phyloP scores from a whole-genome alignment of 2,888 invertebrate genomes.

The Phortica okadai region DNA sequence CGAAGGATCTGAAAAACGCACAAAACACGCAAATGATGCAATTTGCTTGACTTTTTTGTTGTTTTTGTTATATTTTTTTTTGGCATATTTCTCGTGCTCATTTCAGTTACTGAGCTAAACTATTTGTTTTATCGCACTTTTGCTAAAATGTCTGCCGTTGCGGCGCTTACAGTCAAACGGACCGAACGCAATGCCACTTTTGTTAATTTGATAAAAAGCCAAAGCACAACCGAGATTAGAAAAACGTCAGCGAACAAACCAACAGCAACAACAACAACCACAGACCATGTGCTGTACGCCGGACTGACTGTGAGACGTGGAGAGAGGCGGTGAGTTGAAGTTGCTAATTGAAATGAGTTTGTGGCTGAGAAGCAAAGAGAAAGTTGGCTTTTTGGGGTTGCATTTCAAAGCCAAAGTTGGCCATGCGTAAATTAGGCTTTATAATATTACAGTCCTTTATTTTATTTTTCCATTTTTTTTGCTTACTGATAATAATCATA shows the following conservation, averaged over 20 bases:
- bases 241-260: constrained; percentile 47
- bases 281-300: constrained; percentile 26
- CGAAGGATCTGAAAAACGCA: background rate
- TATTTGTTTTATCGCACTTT: constrained; percentile 74
- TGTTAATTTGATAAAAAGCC: constrained; percentile 73
- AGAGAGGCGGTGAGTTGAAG: constrained; percentile 26
- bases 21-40: constrained; percentile 71
- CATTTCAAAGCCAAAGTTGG: constrained; percentile 39
- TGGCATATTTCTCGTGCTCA: background rate
- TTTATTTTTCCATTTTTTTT: constrained; percentile 52
- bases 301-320: background rate
- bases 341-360: constrained; percentile 65
- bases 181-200: constrained; percentile 57
- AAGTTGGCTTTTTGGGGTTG: constrained; percentile 43
- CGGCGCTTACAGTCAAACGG: constrained; percentile 32
- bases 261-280: constrained; percentile 36
- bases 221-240: constrained; percentile 64
- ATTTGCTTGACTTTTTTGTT: constrained; percentile 56
- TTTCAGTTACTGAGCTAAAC: constrained; percentile 44
- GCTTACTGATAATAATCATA: constrained; percentile 73
- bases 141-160: constrained; percentile 56
- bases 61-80: constrained; percentile 1
- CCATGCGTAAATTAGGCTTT: constrained; percentile 66
- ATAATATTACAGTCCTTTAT: constrained; percentile 34
- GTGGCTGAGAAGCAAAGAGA: background rate